phyloP scores from a whole-genome alignment of 2,797 vertebrate species.

The Dermochelys coriacea region DNA sequence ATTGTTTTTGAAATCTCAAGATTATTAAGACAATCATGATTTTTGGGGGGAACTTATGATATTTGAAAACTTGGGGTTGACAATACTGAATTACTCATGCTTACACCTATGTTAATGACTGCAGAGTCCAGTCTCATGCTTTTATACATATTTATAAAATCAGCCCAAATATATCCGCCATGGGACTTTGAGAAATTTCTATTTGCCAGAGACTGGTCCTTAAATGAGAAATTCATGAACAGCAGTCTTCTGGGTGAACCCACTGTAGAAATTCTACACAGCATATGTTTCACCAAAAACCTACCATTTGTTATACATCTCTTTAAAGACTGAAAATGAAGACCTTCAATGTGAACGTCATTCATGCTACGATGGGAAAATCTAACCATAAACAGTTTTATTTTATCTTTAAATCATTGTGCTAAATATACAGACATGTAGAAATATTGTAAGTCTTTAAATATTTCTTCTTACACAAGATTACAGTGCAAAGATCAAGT shows the following conservation, averaged over 20 bases:
- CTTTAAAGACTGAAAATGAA: conserved; percentile 44
- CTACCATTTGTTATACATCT: background rate
- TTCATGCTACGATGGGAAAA: background rate
- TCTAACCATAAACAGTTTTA: background rate
- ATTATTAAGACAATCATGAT: background rate
- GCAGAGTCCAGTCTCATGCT: background rate
- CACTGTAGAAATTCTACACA: conserved; percentile 1
- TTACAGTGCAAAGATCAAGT: conserved; percentile 14
- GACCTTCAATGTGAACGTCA: conserved; percentile 2
- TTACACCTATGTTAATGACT: background rate
- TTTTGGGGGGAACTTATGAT: background rate
- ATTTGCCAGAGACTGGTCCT: background rate
- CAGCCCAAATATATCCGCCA: background rate
- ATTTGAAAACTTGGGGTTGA: background rate
- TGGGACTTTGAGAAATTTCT: background rate
- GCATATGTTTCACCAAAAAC: background rate
- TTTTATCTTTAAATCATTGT: conserved; percentile 21
- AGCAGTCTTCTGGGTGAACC: background rate
- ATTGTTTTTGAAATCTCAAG: background rate
- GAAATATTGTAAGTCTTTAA: conserved; percentile 14
- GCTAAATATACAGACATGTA: background rate
- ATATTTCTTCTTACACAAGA: conserved; percentile 10
- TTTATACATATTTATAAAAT: background rate
- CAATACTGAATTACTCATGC: background rate
- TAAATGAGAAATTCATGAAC: background rate